phyloP scores from a whole-genome alignment of 1,140 invertebrate genomes.

The Hirudo medicinalis region DNA sequence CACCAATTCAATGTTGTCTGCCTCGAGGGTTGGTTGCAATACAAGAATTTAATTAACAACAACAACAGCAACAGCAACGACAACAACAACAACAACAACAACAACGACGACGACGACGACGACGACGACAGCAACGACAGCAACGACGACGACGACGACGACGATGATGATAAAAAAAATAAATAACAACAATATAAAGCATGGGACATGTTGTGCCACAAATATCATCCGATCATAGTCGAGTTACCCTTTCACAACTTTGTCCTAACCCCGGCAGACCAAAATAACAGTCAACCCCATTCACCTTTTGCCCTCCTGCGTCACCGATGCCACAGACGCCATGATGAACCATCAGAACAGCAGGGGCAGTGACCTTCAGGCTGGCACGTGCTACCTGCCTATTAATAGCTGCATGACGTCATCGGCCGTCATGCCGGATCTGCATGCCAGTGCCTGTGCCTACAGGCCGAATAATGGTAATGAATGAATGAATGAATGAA shows the following conservation, averaged over 20 bases:
- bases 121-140: not conserved
- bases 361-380: not conserved
- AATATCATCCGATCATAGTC: not conserved
- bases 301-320: constrained; percentile 32
- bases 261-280: too few relatives aligned
- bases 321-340: constrained; percentile 3
- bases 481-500: not conserved
- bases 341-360: not conserved
- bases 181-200: not conserved
- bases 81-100: not conserved
- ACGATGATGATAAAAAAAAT: not conserved
- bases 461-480: not conserved
- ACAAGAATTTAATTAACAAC: not conserved
- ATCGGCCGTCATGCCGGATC: not conserved
- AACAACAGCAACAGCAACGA: not conserved
- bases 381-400: not conserved
- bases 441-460: too few relatives aligned
- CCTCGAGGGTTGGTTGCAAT: not conserved
- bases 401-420: constrained; percentile 11
- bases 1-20: not conserved
- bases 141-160: not conserved
- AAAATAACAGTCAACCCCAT: constrained; percentile 6
- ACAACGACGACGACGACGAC: not conserved
- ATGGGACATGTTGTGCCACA: not conserved
- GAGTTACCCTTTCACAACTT: too few relatives aligned